Base-by-base conservation (phyloP, 2,797 vertebrate genomes). In the Todus mexicanus region DNA sequence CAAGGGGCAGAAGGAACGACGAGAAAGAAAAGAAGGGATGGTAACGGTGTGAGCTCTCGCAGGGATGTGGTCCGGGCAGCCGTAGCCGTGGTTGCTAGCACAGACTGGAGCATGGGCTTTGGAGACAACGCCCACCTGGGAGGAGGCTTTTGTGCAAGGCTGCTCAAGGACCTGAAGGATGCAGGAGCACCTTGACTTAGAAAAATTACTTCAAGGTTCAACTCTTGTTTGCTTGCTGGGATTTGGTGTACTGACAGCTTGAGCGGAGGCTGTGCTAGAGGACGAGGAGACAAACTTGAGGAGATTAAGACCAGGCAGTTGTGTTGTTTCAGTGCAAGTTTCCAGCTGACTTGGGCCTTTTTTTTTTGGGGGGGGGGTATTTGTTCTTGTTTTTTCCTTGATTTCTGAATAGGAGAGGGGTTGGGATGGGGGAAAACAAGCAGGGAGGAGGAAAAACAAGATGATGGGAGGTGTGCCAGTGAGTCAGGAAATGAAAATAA, bases 61-160 rank as follows among this genome's bases (percentile, higher is more conserved):
- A 40, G 29, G 53, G 31, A 21, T 0, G 0, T 75, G 59, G 29
- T 27, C 38, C 68, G n/a, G 14, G 43, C 51, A 84, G 35, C 22
- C 1, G 1, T 21, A 23, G 65, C 60, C 1, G 0, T 40, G 45
- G 35, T 25, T 35, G 9, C 56, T 72, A 13, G 5, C 37, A 16
- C 43, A 68, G 51, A 56, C 37, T 2, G 4, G 54, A 72, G 27
- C 3, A 0, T 40, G 21, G 31, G 43, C 45, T 54, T 54, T 59
- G 61, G 66, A 77, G 68, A 37, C 50, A 29, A n/a, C 14, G 56
- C 16, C 42, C n/a, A 26, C 33, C 33, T 17, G 15, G n/a, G 33
- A 69, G 21, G 45, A 45, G 50, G 27, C 13, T 76, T 38, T 68
- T 80, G 25, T 63, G 33, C 21, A 22, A 59, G 59, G 47, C 50